phyloP scores from a whole-genome alignment of 2,113 vertebrate genomes.

The Parotia lawesii region DNA sequence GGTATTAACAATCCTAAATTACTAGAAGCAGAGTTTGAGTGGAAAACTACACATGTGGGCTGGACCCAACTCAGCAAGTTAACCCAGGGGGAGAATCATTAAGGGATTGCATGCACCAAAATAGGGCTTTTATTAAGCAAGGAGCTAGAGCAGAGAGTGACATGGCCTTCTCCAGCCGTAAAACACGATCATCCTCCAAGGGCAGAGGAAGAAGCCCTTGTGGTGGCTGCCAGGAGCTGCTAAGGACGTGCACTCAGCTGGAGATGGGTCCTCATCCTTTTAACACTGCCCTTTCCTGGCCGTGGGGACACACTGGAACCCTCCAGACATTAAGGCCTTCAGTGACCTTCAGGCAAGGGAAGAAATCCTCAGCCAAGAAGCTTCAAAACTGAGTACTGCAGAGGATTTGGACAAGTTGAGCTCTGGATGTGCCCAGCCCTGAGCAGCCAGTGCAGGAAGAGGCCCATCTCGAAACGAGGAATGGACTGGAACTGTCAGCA shows the following conservation, averaged over 20 bases:
- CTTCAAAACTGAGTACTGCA: background rate
- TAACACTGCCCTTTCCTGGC: background rate
- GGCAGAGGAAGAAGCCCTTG: rapidly evolving
- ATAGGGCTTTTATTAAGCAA: background rate
- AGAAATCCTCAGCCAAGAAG: background rate
- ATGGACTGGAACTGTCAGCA: background rate
- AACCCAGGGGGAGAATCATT: background rate
- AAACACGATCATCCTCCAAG: background rate
- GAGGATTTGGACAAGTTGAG: background rate
- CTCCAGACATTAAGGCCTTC: background rate
- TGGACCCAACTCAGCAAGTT: background rate
- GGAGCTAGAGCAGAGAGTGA: background rate
- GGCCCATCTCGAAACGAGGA: rapidly evolving
- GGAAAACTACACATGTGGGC: rapidly evolving
- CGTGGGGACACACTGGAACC: no score
- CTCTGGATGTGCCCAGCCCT: background rate
- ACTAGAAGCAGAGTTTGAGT: background rate
- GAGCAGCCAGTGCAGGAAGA: background rate
- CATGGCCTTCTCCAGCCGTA: background rate
- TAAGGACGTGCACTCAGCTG: rapidly evolving
- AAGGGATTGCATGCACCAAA: background rate
- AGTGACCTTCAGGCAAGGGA: background rate
- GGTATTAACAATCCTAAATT: background rate
- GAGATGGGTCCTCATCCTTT: background rate
- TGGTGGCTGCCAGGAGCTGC: background rate